Base-by-base conservation (phyloP, 2,113 vertebrate species). In the Trogon melanurus region DNA sequence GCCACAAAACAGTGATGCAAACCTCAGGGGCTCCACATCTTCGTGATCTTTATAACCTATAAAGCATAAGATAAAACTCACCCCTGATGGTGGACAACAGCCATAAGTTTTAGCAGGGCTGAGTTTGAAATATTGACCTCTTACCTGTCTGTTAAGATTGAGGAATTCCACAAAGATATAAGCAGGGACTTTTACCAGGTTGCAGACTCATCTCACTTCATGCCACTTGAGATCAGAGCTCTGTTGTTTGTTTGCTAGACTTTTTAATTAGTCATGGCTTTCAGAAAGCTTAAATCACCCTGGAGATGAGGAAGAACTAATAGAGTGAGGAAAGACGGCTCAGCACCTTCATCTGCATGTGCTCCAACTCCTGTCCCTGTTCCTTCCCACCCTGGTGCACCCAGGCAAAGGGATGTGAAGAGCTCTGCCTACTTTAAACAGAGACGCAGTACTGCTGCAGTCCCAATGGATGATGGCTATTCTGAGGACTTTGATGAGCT, bases 331-430 rank as follows among this genome's bases (percentile, higher is more conserved):
- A 67, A 69, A 78, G 16, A 74, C 81, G 32, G 47, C 14, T 81
- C 38, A 72, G 69, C 11, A 60, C 34, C 27, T 86, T 79, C 22
- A 58, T 13, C 29, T 76, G 26, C 15, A 8, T 4, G 21, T 83
- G 14, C 38, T 74, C 48, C 32, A 7, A 22, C 23, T 61, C 17
- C 44, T 34, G 12, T 18, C 30, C 25, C 19, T 79, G 45, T 50
- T 36, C 41, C 36, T 58, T 85, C 48, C 54, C 19, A 16, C 15
- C 8, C 36, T 29, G 29, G 10, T 11, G 16, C 67, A 30, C 9
- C 29, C 1, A 1, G 3, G 2, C 16, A 53, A 53, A 32, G 25
- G 41, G 27, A 53, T 1, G 9, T 1, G 4, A 38, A 18, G 45
- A 88, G 30, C 62, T 76, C 66, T 89, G 62, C 13, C 22, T 85